These are phyloP conservation scores for Scaptomyza pallida DNA, from an alignment of 1,140 invertebrate genomes.

Conservation along the genomic window DNA sequence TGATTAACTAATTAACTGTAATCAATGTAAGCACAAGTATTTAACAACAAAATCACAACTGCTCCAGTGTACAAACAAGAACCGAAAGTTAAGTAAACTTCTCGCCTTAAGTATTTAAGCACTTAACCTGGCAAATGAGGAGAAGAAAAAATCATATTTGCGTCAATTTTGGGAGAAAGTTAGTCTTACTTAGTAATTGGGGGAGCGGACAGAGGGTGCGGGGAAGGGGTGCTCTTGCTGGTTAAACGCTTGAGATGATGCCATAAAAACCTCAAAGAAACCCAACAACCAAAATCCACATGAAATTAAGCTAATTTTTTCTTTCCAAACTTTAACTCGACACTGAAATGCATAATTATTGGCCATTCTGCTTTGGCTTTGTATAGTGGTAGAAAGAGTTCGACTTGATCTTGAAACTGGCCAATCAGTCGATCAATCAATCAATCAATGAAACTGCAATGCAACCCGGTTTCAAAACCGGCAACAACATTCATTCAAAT, in stretches of 20 bases:
- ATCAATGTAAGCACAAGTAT: neutral
- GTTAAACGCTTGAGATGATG: slow-evolving; percentile 29
- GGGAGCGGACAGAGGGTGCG: no score
- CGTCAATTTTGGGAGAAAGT: slow-evolving; percentile 49
- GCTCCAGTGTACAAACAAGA: neutral
- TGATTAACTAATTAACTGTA: neutral
- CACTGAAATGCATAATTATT: slow-evolving; percentile 47
- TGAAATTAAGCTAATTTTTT: slow-evolving; percentile 57
- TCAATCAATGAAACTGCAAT: slow-evolving; percentile 25
- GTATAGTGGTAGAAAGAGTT: neutral
- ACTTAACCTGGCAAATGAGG: slow-evolving; percentile 16
- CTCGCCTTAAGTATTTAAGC: slow-evolving; percentile 11
- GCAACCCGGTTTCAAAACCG: slow-evolving; percentile 6
- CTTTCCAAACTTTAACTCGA: neutral
- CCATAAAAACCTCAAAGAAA: slow-evolving; percentile 14
- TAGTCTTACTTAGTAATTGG: slow-evolving; percentile 21
- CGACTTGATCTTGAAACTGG: neutral
- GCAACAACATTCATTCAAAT: slow-evolving; percentile 35
- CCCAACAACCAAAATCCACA: slow-evolving; percentile 20
- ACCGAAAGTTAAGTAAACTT: neutral
- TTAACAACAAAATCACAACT: neutral
- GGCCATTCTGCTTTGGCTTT: slow-evolving; percentile 37
- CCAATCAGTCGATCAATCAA: slow-evolving; percentile 36
- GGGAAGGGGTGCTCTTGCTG: slow-evolving; percentile 1
- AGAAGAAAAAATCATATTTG: slow-evolving; percentile 30